Evolutionary conservation across 1,140 invertebrate genomes (phyloP).

Genomic region (Daktulosphaira vitifoliae): DNA sequence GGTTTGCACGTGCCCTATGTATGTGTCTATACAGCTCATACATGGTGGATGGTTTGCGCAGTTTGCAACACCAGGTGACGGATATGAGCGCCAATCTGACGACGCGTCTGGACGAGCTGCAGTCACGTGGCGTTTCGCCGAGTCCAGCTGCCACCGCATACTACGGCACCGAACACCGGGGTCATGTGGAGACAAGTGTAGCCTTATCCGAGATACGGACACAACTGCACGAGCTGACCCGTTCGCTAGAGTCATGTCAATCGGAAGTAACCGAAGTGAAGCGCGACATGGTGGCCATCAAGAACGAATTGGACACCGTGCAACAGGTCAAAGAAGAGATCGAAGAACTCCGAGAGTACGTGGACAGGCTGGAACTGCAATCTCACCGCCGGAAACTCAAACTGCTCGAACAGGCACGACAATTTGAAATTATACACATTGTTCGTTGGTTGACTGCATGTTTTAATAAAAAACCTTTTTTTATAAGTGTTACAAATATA

Average conservation of each 20-base stretch:
- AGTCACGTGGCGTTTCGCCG: conserved; percentile 57
- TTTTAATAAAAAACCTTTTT: too few relatives aligned
- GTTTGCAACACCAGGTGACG: conserved; percentile 91
- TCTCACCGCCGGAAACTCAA: conserved; percentile 74
- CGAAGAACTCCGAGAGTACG: conserved; percentile 80
- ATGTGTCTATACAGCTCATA: conserved; percentile 33
- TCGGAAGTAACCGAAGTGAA: conserved; percentile 70
- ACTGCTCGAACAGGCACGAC: conserved; percentile 73
- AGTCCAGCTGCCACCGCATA: conserved; percentile 80
- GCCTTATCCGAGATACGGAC: conserved; percentile 81
- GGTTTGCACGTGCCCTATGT: conserved; percentile 27
- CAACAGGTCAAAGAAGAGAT: conserved; percentile 90
- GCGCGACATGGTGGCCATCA: conserved; percentile 86
- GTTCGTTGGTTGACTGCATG: too few relatives aligned
- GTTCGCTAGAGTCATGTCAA: conserved; percentile 86
- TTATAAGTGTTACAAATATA: too few relatives aligned
- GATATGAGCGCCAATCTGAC: conserved; percentile 91
- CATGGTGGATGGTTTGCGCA: conserved; percentile 43
- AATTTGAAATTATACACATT: too few relatives aligned
- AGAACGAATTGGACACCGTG: conserved; percentile 83
- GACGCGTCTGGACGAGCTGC: conserved; percentile 82
- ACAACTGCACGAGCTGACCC: conserved; percentile 83
- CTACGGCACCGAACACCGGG: conserved; percentile 49
- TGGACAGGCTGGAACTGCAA: conserved; percentile 80
- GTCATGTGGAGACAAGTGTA: conserved; percentile 78